Evolutionary conservation across 1,140 invertebrate genomes (phyloP).

Genomic region (Cotesia chilonis): DNA sequence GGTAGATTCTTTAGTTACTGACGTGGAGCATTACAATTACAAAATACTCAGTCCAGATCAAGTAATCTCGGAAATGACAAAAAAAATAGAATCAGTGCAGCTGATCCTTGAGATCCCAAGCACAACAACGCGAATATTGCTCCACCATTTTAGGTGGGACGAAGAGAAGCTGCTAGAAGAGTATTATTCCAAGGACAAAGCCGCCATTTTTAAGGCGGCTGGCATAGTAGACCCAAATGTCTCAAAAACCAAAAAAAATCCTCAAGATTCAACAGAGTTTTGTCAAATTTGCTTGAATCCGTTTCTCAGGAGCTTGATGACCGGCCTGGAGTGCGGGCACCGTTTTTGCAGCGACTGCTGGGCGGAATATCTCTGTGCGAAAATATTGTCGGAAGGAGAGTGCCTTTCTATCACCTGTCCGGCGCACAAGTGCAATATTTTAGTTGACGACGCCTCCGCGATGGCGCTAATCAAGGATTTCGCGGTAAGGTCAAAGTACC

Average conservation of each 20-base stretch:
- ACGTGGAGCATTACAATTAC: too few species aligned
- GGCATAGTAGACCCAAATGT: conserved; percentile 83
- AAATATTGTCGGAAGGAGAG: conserved; percentile 97
- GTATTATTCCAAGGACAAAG: conserved; percentile 94
- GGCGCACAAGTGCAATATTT: conserved; percentile 89
- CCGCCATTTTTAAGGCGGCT: conserved; percentile 92
- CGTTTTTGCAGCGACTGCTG: conserved; percentile 94
- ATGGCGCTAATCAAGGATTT: conserved; percentile 92
- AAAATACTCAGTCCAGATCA: too few species aligned
- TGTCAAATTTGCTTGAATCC: conserved; percentile 93
- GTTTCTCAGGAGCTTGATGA: conserved; percentile 89
- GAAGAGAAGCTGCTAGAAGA: conserved; percentile 98
- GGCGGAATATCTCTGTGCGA: conserved; percentile 96
- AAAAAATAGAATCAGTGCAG: neutral
- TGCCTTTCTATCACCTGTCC: conserved; percentile 96
- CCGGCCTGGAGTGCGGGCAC: conserved; percentile 95
- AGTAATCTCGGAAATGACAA: too few species aligned
- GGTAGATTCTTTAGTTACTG: too few species aligned
- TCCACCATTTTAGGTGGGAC: conserved; percentile 99
- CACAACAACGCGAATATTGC: conserved; percentile 88
- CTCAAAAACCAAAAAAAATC: conserved; percentile 59
- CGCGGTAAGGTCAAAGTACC: conserved; percentile 95
- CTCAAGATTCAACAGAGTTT: conserved; percentile 80
- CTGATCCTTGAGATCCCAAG: conserved; percentile 77
- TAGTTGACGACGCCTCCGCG: conserved; percentile 96